Evolutionary conservation across 2,888 invertebrate genomes (phyloP), one percentile per base, ranked within the genome.

Genomic region (Xanthia icteritia): DNA sequence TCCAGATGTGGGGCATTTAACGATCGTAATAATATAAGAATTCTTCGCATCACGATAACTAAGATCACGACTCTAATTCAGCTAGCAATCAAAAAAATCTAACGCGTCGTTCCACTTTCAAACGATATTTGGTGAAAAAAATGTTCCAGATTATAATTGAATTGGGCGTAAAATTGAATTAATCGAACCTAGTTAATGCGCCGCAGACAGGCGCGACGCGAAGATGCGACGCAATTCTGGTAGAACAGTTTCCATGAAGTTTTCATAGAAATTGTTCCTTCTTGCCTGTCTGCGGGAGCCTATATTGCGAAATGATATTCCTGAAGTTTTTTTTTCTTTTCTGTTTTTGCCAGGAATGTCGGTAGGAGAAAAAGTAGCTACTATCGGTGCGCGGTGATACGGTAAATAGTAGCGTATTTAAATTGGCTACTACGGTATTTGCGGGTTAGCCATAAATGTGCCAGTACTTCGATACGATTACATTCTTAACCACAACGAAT

Each of bases 101-200:
- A 79, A 87, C 86, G 87, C 79, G 80, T 84, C 81, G 85, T 82
- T 64, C 88, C 74, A 89, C 83, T 90, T 89, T 86, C 84, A 77
- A 86, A 75, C 83, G 78, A 84, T 84, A 85, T 89, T 89, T 87
- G 89, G 85, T 88, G 87, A 89, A 89, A 86, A 88, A 87, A 86
- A 84, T 85, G 82, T 82, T 73, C 77, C 79, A 79, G 86, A 89
- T 91, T 91, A 83, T 91, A 88, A 88, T 88, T 84, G 83, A 91
- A 92, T 92, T 87, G 89, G 86, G 89, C 92, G 89, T 93, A 90
- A 93, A 94, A 93, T 92, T 89, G 87, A 90, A 86, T 88, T 83
- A 89, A 88, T 80, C 80, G 77, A 39, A 63, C 68, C 75, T 74
- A 63, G 79, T 76, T 79, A 61, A 36, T 9, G 20, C 9, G 4